Base-by-base conservation (phyloP, 2,113 vertebrate genomes). In the Thinocorus orbignyianus region DNA sequence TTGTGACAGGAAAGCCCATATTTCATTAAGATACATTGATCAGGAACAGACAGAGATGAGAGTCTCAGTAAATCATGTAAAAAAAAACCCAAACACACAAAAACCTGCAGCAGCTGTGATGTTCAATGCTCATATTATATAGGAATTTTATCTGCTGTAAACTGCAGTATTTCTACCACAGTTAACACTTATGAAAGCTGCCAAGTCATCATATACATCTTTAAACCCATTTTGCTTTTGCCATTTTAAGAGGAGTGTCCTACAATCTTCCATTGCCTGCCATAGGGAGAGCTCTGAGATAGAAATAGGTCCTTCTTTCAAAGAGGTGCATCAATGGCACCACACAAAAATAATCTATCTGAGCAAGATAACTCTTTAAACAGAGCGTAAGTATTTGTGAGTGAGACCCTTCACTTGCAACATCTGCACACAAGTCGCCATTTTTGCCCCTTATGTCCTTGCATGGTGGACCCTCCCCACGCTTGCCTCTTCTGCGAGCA, bases 391-490 rank as follows among this genome's bases (percentile, higher is more conserved):
- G 10, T 55, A 66, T 85, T 46, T 61, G 19, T 71, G 51, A 79
- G 17, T 46, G 49, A 55, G 19, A 71, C 35, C 13, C 28, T 77
- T 77, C 52, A 6, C 17, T 55, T 78, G 7, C 35, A 80, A 68
- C 24, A 4, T 44, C 23, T 35, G 24, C 31, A 70, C 30, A 25
- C 14, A 37, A 55, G n/a, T 60, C 26, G 74, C 18, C 14, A 7
- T 68, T 33, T 48, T 79, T n/a, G 44, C 23, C 30, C 31, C 3
- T 16, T 26, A 0, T 35, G 18, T 35, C 37, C 37, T 93, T 78
- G 39, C 49, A 66, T 1, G 4, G 26, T 17, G 28, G 35, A 66
- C 14, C 18, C 20, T 86, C 4, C 30, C 28, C 25, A 41, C 0
- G 0, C 11, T 60, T 88, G 30, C 12, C 46, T 68, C 17, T 81